These are phyloP conservation scores for Parambassis ranga DNA, from an alignment of 2,797 vertebrate genomes.

Conservation along the genomic window DNA sequence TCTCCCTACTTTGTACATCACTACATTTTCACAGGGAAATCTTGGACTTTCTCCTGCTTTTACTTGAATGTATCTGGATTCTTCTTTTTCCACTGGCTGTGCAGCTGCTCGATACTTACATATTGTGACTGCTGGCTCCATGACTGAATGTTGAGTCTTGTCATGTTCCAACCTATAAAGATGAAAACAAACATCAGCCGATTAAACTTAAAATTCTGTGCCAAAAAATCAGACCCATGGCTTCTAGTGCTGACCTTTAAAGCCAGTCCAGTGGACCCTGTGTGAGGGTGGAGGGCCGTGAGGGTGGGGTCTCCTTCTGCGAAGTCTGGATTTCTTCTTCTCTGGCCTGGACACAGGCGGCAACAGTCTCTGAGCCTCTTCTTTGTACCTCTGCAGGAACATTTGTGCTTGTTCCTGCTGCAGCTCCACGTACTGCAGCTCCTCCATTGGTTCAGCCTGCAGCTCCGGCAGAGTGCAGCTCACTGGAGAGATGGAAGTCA, in stretches of 20 bases:
- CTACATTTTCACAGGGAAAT: too few species aligned
- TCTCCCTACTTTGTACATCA: too few species aligned
- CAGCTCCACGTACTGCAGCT: conserved; percentile 86
- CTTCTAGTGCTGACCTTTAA: conserved; percentile 36
- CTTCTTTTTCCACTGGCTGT: too few species aligned
- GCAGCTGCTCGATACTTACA: too few species aligned
- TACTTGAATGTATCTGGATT: too few species aligned
- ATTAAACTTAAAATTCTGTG: not conserved
- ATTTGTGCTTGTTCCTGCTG: conserved; percentile 79
- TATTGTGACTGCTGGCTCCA: conserved; percentile 83
- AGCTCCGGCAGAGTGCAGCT: conserved; percentile 89
- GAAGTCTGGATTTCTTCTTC: conserved; percentile 73
- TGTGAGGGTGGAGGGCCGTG: conserved; percentile 6
- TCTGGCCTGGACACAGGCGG: conserved; percentile 80
- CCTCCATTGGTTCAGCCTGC: conserved; percentile 82
- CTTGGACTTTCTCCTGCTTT: too few species aligned
- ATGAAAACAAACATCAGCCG: not conserved
- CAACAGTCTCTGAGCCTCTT: conserved; percentile 83
- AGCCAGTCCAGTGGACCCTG: conserved; percentile 67
- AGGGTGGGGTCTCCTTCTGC: conserved; percentile 68
- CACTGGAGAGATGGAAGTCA: conserved; percentile 66
- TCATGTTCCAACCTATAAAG: conserved; percentile 74
- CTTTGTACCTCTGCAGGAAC: conserved; percentile 84
- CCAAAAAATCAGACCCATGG: not conserved
- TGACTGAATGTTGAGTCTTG: conserved; percentile 68